These are phyloP conservation scores for Crocodylus rhombifer DNA, from an alignment of 2,797 vertebrate species.

Conservation along the genomic window DNA sequence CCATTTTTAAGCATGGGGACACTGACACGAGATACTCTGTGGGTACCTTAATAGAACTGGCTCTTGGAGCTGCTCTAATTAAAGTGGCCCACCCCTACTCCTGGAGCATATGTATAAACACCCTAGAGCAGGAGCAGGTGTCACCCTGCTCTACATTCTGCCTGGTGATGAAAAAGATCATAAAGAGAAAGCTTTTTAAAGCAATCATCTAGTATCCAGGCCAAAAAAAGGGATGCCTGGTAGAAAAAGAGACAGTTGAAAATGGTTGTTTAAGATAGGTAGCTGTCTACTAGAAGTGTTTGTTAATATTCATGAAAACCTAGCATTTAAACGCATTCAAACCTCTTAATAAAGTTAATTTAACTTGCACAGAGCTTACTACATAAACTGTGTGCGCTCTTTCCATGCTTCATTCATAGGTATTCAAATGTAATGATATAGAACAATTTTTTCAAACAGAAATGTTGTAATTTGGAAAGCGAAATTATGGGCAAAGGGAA, in stretches of 20 bases:
- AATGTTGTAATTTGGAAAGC: slow-evolving; percentile 11
- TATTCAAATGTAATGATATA: neutral
- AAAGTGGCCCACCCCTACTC: too few species aligned
- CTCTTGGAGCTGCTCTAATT: too few species aligned
- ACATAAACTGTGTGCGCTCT: neutral
- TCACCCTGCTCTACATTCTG: too few species aligned
- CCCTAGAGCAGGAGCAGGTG: too few species aligned
- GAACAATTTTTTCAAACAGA: neutral
- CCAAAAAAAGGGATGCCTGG: slow-evolving; percentile 10
- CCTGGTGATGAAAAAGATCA: slow-evolving; percentile 13
- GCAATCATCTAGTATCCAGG: neutral
- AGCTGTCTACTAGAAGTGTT: neutral
- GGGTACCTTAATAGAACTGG: too few species aligned
- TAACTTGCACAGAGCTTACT: neutral
- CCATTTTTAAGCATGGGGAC: too few species aligned
- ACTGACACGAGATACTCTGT: too few species aligned
- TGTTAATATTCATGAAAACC: neutral
- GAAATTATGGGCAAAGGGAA: neutral
- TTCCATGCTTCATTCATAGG: neutral
- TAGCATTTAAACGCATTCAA: neutral
- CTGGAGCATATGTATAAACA: too few species aligned
- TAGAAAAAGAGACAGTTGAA: slow-evolving; percentile 11
- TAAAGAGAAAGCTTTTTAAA: neutral
- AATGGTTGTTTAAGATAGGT: neutral
- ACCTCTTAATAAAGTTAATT: neutral